Evolutionary conservation across 1,140 invertebrate species (phyloP), one percentile per base, ranked within the genome.

Genomic region (Glomeris maerens): DNA sequence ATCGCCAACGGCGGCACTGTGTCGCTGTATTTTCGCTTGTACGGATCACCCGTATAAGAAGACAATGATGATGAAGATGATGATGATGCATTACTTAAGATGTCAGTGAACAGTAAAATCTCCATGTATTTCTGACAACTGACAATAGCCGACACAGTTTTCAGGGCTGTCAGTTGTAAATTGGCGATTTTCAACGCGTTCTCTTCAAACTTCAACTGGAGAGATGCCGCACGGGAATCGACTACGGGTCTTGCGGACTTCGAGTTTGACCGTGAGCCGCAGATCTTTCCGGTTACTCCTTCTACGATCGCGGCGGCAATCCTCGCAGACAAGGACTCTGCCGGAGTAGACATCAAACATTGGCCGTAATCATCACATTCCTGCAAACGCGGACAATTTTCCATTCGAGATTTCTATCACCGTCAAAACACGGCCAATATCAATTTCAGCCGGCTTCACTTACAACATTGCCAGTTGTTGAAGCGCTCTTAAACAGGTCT

Each of bases 101-200:
- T n/a, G n/a, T 68, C 68, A 0, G 71, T 72, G 14, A 77, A 67
- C 3, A 78, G 59, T 38, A 78, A 61, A 55, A 77, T 61, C 58
- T 79, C 77, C 2, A 66, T 66, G 64, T 69, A 77, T 46, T 67
- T 65, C 45, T 66, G 69, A 47, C 69, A 72, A 49, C 66, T 67
- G 13, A 77, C 55, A 2, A 78, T 62, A 20, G 64, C 61, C 45
- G 66, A 61, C 14, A 80, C 56, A 3, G 71, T 62, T 61, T 78
- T 78, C 50, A 80, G 59, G 26, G 77, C 73, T 26, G 72, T 66
- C 50, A 76, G 68, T 55, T 79, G 75, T 28, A 79, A 57, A 54
- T 68, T 69, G 1, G 68, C 63, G 27, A 75, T 56, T 54, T 68
- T 66, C 10, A 76, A 50, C 50, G 59, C 63, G 27, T 63, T 56